Evolutionary conservation across 1,140 invertebrate genomes (phyloP), one percentile per base, ranked within the genome.

Genomic region (Muscidifurax raptorellus): DNA sequence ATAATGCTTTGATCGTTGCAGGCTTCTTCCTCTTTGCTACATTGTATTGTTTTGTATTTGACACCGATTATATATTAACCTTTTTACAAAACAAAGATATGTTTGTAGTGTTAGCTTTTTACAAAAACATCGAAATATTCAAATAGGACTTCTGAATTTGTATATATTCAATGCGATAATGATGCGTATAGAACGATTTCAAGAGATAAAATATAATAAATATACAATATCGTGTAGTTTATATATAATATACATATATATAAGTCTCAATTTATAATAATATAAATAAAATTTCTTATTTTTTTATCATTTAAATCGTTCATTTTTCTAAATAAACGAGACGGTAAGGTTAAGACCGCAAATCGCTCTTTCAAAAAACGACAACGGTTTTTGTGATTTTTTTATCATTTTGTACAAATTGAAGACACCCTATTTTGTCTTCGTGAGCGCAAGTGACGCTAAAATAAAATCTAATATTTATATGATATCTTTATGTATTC

Each of bases 371-470:
- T 59, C 64, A 25, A 52, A 83, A 77, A 77, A 67, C 72, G 66
- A 76, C 52, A 77, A 67, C 71, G 36, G 27, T 30, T 72, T 81
- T 69, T 13, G 25, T 69, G 67, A 32, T 77, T 27, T 66, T 59
- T 36, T 32, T 75, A 40, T 71, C 82, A 44, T 80, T 90, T 88
- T 90, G 88, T 90, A 89, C 89, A 90, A 89, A 84, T 85, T 80
- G 82, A 88, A 86, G 83, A 84, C 85, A 78, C 59, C 59, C 10
- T 64, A 88, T 72, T 88, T 86, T 75, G 13, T 87, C 71, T 80
- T 82, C 85, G 85, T 15, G 84, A 87, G 82, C 86, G 83, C 85
- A 87, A 83, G 69, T 81, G 76, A 74, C 25, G 7, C 30, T 72
- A 80, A 80, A 82, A 72, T 77, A 86, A 85, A 88, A 87, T 86